These are phyloP conservation scores for Eulemur rufifrons DNA, from an alignment of 2,113 vertebrate genomes.

Conservation along the genomic window DNA sequence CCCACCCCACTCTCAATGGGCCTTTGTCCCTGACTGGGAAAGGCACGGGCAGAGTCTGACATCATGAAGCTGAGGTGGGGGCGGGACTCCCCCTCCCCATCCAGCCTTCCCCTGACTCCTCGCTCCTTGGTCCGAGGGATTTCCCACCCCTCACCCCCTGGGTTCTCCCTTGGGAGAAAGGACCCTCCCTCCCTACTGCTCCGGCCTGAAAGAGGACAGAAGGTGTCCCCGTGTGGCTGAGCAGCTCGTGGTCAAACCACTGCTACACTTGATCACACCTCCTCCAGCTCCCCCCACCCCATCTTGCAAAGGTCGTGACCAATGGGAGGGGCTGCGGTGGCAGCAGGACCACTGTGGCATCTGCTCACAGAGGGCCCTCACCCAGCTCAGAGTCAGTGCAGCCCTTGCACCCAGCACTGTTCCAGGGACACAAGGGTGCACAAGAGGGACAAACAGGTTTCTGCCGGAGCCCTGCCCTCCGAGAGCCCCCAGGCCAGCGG, in stretches of 20 bases:
- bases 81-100: background rate
- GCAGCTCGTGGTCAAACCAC: background rate
- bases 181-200: background rate
- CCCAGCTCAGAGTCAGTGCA: background rate
- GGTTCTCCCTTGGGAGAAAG: background rate
- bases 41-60: constrained; percentile 78
- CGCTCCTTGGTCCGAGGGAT: constrained; percentile 43
- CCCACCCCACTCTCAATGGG: constrained; percentile 64
- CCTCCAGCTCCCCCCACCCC: background rate
- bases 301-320: background rate
- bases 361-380: background rate
- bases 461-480: background rate
- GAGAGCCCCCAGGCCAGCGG: background rate
- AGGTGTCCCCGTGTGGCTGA: background rate
- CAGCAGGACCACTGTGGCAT: background rate
- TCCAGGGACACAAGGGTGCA: background rate
- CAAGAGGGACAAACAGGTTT: background rate
- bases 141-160: background rate
- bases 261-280: background rate
- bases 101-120: background rate
- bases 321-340: background rate
- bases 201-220: background rate
- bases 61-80: constrained; percentile 71
- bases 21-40: constrained; percentile 74
- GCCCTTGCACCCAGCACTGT: background rate